phyloP scores from a whole-genome alignment of 2,797 vertebrate genomes.

The Loris lydekkerianus region DNA sequence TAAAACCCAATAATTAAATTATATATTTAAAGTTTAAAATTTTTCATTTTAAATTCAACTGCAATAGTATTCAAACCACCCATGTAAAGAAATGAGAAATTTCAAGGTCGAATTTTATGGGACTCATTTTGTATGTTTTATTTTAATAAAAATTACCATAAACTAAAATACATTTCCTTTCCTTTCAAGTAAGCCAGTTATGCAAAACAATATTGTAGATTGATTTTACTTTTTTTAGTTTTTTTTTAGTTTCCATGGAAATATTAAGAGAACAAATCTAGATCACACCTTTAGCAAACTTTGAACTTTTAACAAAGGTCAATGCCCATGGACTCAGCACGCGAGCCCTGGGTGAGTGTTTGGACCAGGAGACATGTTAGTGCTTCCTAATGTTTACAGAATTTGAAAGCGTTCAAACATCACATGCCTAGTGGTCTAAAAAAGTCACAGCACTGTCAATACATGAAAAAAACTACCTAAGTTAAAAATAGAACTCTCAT shows the following conservation, averaged over 20 bases:
- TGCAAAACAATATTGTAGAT: slow-evolving; percentile 70
- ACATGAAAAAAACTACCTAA: slow-evolving; percentile 41
- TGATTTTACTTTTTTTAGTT: slow-evolving; percentile 20
- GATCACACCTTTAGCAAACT: slow-evolving; percentile 77
- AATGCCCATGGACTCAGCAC: slow-evolving; percentile 59
- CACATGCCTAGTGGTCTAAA: slow-evolving; percentile 63
- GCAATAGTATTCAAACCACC: slow-evolving; percentile 18
- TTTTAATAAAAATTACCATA: slow-evolving; percentile 65
- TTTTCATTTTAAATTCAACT: slow-evolving; percentile 30
- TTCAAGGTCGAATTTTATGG: slow-evolving; percentile 35
- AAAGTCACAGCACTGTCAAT: background rate
- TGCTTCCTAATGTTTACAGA: slow-evolving; percentile 79
- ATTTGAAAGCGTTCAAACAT: slow-evolving; percentile 75
- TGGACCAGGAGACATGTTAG: slow-evolving; percentile 74
- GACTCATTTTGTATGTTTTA: slow-evolving; percentile 51
- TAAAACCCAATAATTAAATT: background rate
- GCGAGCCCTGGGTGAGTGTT: slow-evolving; percentile 44
- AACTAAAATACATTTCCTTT: slow-evolving; percentile 69
- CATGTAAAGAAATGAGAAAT: slow-evolving; percentile 1
- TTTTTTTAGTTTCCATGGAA: slow-evolving; percentile 82
- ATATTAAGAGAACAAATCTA: slow-evolving; percentile 77
- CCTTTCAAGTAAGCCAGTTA: slow-evolving; percentile 55
- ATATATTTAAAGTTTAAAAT: background rate
- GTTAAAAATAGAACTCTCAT: slow-evolving; percentile 68
- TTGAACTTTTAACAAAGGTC: slow-evolving; percentile 78